Evolutionary conservation across 2,797 vertebrate species (phyloP).

Genomic region (Phylloscopus collybita): DNA sequence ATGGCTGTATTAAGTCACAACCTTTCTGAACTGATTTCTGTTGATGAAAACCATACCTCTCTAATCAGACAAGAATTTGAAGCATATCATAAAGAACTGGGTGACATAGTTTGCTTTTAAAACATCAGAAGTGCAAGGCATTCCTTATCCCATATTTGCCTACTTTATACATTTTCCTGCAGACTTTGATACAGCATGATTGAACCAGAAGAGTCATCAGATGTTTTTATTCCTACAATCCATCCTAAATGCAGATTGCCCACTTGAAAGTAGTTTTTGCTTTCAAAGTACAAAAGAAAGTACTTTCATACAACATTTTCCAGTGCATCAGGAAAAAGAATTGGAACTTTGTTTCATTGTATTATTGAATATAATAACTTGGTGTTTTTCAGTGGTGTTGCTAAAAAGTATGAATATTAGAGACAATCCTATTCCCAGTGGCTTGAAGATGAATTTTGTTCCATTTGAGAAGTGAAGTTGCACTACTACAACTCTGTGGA

Average conservation of each 20-base stretch:
- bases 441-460: background rate
- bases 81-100: background rate
- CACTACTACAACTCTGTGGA: background rate
- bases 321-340: background rate
- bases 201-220: background rate
- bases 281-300: background rate
- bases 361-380: background rate
- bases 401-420: background rate
- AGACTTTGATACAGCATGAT: background rate
- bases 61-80: background rate
- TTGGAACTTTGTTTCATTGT: background rate
- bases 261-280: background rate
- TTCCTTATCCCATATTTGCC: background rate
- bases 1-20: background rate
- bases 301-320: background rate
- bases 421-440: background rate
- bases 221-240: background rate
- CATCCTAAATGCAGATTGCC: background rate
- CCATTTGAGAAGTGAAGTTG: background rate
- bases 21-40: background rate
- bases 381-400: background rate
- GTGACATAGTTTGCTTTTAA: background rate
- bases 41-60: background rate
- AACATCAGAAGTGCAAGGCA: background rate
- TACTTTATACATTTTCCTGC: background rate